Evolutionary conservation across 2,888 invertebrate species (phyloP), one percentile per base, ranked within the genome.

Genomic region (Drosophila ezoana): DNA sequence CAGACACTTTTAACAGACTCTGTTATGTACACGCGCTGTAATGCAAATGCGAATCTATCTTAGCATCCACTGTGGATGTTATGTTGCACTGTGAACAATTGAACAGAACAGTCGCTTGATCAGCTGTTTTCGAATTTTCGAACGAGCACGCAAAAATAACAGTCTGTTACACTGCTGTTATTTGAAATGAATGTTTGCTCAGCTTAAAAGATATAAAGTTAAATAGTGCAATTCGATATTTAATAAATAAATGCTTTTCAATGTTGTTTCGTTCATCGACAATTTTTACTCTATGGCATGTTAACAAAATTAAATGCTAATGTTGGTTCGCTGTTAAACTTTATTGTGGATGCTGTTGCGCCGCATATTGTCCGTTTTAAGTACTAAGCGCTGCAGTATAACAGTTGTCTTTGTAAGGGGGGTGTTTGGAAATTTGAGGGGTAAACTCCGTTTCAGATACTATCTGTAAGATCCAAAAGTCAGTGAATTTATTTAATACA

Each of bases 11-110:
- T 57, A 56, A 67, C 74, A 72, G 59, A 8, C 62, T 5, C 70
- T 73, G 76, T 70, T 70, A 80, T 71, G 62, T 52, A 45, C 67
- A 72, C 56, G 11, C 41, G 8, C 71, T 65, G 64, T 64, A 45
- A 53, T 45, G 41, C 37, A 16, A 47, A 52, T 59, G 64, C 40
- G 61, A 23, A 35, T 16, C 20, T 33, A 23, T 38, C 33, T 43
- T 48, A 14, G 4, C 47, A 33, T 33, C 54, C 32, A 56, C 59
- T 33, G 8, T 11, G 43, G 2, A 23, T 45, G 44, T 23, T 48
- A n/a, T 38, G 28, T 35, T 59, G 35, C 20, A 35, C n/a, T 18
- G 4, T 64, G 13, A 51, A 40, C n/a, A 3, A 10, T 37, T 37
- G n/a, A 11, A 9, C 13, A 13, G 6, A 8, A 11, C 13, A 28